Evolutionary conservation across 2,113 vertebrate species (phyloP).

Genomic region (Delphinus delphis): DNA sequence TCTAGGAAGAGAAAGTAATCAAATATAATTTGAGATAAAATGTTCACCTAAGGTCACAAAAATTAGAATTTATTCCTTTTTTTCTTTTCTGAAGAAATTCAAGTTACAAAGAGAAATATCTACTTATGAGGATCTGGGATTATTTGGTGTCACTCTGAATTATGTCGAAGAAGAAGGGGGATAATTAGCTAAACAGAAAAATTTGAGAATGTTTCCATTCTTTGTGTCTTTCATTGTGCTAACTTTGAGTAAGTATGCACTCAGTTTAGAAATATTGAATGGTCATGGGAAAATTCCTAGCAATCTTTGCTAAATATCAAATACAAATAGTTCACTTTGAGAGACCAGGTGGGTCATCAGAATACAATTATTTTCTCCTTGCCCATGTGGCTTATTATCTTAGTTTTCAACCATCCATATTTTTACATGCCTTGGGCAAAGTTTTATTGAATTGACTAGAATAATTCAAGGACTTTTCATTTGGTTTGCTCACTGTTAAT

Average conservation of each 20-base stretch:
- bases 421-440: conserved; percentile 39
- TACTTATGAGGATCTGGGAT: not conserved
- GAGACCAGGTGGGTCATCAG: conserved; percentile 23
- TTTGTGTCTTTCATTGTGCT: not conserved
- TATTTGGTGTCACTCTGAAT: not conserved
- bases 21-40: conserved; percentile 1
- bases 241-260: conserved; percentile 4
- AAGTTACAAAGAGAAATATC: not conserved
- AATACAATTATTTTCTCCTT: not conserved
- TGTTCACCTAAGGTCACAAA: not conserved
- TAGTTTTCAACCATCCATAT: not conserved
- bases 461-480: conserved; percentile 54
- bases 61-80: not conserved
- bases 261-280: conserved; percentile 36
- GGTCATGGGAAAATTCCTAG: not conserved
- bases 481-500: conserved; percentile 15
- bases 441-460: conserved; percentile 20
- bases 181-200: not conserved
- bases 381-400: conserved; percentile 32
- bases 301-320: conserved; percentile 43
- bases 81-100: not conserved
- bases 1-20: not conserved
- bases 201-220: not conserved
- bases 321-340: conserved; percentile 47
- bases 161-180: not conserved